A percentile compares a stretch with the other conserved stretches of the same genome.
These are phyloP conservation scores for Drosophila paranaensis DNA, from an alignment of 2,888 invertebrate species.

Conservation along the genomic window DNA sequence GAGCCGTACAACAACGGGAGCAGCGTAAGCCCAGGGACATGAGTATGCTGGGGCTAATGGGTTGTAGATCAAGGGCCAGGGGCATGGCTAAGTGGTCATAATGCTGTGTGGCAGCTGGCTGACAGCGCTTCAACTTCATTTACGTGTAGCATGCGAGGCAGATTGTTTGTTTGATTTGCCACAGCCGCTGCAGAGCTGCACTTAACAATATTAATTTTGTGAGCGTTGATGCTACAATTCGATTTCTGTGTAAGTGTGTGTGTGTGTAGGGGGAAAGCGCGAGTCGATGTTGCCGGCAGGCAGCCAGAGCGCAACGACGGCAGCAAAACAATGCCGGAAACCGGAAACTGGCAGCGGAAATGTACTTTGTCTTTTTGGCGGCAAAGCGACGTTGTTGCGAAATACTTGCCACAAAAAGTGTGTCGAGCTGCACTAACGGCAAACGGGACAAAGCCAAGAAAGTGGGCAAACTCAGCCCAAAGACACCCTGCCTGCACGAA, in stretches of 20 bases:
- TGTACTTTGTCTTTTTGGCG: conserved; percentile 81
- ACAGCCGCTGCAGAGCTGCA: conserved; percentile 49
- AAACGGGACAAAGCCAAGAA: conserved; percentile 34
- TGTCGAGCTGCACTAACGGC: conserved; percentile 71
- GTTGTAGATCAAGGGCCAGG: neutral
- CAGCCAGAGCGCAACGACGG: conserved; percentile 27
- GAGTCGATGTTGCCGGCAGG: conserved; percentile 3
- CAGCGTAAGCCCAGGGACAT: neutral
- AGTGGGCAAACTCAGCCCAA: conserved; percentile 1
- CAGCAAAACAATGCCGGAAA: conserved; percentile 75
- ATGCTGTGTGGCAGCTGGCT: conserved; percentile 23
- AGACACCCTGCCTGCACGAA: neutral
- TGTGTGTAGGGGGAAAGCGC: neutral
- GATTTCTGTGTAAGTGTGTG: conserved; percentile 44
- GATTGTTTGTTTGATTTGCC: conserved; percentile 59
- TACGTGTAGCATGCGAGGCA: conserved; percentile 33
- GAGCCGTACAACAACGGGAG: conserved; percentile 5
- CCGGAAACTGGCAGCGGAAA: conserved; percentile 79
- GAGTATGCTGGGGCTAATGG: neutral
- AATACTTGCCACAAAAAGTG: conserved; percentile 74
- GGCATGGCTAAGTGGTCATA: conserved; percentile 40
- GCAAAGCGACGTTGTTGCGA: conserved; percentile 65
- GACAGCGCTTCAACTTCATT: conserved; percentile 46
- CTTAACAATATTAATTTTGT: conserved; percentile 68
- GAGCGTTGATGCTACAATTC: conserved; percentile 38